A percentile compares a stretch with the other conserved stretches of the same genome.
Conservation (phyloP, 2,797 vertebrate genomes). For the Emys orbicularis region DNA sequence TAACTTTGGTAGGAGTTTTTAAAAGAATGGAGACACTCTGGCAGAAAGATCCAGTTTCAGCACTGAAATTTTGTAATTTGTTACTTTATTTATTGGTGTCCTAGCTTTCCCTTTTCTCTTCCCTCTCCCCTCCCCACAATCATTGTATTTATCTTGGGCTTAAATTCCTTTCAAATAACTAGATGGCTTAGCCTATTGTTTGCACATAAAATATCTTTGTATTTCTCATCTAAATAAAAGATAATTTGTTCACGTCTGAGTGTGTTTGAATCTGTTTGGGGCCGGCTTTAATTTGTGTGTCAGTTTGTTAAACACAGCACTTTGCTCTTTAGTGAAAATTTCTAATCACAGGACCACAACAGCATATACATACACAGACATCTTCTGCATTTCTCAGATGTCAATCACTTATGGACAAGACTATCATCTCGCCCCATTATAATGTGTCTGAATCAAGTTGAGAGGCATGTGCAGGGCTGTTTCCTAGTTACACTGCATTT, state of each 20-base stretch:
- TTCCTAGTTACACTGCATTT: no score
- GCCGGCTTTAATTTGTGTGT: no score
- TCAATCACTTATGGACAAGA: no score
- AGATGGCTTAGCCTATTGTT: background rate
- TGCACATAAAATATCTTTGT: constrained; percentile 43
- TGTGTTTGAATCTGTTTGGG: constrained; percentile 5
- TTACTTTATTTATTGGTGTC: constrained; percentile 6
- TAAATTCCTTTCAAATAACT: constrained; percentile 9
- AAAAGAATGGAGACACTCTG: background rate
- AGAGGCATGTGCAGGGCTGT: no score
- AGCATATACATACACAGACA: no score
- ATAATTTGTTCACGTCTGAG: constrained; percentile 33
- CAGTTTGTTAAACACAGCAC: no score
- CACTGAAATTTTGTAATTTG: background rate
- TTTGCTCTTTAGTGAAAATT: no score
- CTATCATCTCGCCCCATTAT: no score
- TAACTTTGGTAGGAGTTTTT: background rate
- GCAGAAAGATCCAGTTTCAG: background rate
- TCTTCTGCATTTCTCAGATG: no score
- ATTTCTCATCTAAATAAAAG: constrained; percentile 59
- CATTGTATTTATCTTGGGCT: constrained; percentile 38
- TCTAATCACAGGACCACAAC: no score
- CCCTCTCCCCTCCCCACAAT: background rate
- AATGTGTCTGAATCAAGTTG: no score
- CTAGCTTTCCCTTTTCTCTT: constrained; percentile 10